phyloP scores from a whole-genome alignment of 2,888 invertebrate genomes.

The Aleiodes testaceus region DNA sequence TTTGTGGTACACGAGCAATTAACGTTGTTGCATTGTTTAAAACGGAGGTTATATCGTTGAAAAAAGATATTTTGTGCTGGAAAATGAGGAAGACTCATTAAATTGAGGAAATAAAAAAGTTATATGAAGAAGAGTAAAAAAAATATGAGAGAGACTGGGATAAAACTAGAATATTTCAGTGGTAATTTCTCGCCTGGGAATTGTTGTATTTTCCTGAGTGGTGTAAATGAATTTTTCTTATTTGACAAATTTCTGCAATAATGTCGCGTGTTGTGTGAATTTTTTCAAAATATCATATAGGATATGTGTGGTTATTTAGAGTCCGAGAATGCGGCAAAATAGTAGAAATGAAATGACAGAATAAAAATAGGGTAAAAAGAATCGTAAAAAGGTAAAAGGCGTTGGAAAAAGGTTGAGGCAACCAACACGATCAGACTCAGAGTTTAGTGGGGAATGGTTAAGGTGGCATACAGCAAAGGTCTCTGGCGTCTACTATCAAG shows the following conservation, averaged over 20 bases:
- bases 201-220: conserved; percentile 21
- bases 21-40: conserved; percentile 32
- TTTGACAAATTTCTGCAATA: too few species aligned
- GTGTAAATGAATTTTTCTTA: conserved; percentile 43
- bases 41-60: conserved; percentile 20
- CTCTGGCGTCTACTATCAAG: conserved; percentile 45
- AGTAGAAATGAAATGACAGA: conserved; percentile 38
- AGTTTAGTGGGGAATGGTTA: conserved; percentile 37
- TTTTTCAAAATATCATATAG: too few species aligned
- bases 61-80: conserved; percentile 29
- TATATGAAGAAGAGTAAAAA: conserved; percentile 3
- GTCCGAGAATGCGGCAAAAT: not conserved
- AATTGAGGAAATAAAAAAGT: conserved; percentile 19
- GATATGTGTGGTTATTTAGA: not conserved
- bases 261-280: too few species aligned
- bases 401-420: not conserved
- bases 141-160: not conserved
- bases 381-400: conserved; percentile 24
- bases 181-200: conserved; percentile 20
- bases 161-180: conserved; percentile 17
- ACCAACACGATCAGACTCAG: conserved; percentile 21
- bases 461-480: conserved; percentile 31
- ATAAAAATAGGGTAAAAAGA: not conserved
- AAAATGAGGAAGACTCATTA: conserved; percentile 29
- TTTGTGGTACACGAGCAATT: conserved; percentile 23